A percentile compares a stretch with the other conserved stretches of the same genome.
These are phyloP conservation scores for Rhabdomys pumilio DNA, from an alignment of 2,797 vertebrate genomes.

Conservation along the genomic window DNA sequence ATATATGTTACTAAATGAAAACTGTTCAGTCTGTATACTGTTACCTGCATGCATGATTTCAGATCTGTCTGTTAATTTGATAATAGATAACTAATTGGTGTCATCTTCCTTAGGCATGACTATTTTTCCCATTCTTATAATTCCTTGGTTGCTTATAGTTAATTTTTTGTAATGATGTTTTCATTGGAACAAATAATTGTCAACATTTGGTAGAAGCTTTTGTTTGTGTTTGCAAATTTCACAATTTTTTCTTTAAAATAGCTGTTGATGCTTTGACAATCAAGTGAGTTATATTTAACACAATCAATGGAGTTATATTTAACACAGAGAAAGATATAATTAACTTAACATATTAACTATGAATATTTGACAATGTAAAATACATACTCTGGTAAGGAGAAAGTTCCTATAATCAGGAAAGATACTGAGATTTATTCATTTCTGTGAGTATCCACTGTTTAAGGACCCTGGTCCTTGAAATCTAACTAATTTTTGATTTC, in stretches of 20 bases:
- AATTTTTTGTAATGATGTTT: background rate
- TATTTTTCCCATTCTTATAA: background rate
- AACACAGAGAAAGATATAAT: background rate
- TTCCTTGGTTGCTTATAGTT: background rate
- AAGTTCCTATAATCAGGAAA: background rate
- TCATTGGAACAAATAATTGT: background rate
- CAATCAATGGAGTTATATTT: background rate
- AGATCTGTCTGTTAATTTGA: background rate
- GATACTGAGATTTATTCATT: background rate
- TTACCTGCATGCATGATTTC: background rate
- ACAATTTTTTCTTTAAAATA: background rate
- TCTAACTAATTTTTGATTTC: conserved; percentile 14
- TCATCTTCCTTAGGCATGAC: background rate
- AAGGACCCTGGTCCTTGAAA: background rate
- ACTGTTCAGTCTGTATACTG: background rate
- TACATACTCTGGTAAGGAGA: background rate
- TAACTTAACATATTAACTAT: background rate
- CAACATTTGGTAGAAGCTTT: background rate
- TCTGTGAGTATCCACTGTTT: background rate
- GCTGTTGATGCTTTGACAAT: background rate
- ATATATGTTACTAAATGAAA: background rate
- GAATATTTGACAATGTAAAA: background rate
- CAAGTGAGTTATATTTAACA: background rate
- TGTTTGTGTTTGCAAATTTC: background rate
- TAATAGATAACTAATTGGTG: background rate